phyloP scores from a whole-genome alignment of 2,113 vertebrate genomes.

The Nothocercus nigrocapillus region DNA sequence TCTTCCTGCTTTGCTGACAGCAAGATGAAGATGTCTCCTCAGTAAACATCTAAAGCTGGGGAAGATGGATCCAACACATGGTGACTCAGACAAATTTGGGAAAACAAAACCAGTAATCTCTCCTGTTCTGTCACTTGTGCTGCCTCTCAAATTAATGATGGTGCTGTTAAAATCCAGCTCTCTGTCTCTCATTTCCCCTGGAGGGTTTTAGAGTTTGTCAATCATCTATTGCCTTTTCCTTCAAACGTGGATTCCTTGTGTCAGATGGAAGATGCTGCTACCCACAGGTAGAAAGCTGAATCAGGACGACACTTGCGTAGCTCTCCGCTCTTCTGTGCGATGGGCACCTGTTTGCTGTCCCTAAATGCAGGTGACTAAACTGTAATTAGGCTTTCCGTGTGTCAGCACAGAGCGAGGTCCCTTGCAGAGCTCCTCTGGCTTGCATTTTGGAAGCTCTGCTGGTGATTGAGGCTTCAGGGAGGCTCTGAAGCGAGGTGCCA shows the following conservation, averaged over 20 bases:
- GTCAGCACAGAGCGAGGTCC: neutral
- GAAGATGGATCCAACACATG: neutral
- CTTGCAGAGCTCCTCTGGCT: neutral
- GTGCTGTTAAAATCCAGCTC: neutral
- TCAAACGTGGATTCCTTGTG: neutral
- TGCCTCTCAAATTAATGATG: neutral
- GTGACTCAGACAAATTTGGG: neutral
- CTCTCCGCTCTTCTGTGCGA: too few species aligned
- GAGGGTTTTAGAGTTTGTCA: neutral
- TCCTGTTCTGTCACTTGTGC: neutral
- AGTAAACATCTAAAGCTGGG: neutral
- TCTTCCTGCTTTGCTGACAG: neutral
- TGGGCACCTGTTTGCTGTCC: accelerated
- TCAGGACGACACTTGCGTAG: accelerated
- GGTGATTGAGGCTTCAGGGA: neutral
- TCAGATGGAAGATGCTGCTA: neutral
- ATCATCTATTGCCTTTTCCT: neutral
- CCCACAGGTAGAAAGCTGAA: neutral
- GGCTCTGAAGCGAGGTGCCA: neutral
- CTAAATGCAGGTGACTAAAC: neutral
- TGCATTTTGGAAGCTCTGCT: neutral
- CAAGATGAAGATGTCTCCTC: neutral
- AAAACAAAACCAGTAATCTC: neutral
- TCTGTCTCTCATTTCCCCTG: too few species aligned
- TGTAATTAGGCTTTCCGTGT: accelerated